Percentiles rank a stretch among this genome's conserved stretches.
Evolutionary conservation across 1,140 invertebrate genomes (phyloP).

Genomic region (Copidosoma floridanum): DNA sequence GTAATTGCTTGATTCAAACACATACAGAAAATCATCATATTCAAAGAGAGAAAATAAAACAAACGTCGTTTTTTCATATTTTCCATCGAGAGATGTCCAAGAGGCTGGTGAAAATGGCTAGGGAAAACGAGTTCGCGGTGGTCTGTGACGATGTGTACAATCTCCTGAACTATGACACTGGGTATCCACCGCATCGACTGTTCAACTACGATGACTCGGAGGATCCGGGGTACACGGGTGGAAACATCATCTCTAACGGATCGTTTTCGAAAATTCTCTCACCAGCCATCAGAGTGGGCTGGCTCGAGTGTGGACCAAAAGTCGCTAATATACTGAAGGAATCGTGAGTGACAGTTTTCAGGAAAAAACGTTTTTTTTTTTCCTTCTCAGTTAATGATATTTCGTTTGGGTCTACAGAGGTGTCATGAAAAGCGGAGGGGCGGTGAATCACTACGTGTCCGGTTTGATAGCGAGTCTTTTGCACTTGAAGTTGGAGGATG

Average conservation of each 20-base stretch:
- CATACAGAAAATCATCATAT: neutral
- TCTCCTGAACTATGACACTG: constrained; percentile 59
- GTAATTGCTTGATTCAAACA: too few species aligned
- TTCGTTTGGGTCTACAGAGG: constrained; percentile 56
- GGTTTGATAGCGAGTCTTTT: constrained; percentile 60
- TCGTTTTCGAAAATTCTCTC: constrained; percentile 69
- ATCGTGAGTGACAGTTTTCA: too few species aligned
- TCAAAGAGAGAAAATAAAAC: neutral
- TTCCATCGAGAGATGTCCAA: constrained; percentile 50
- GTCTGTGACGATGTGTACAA: constrained; percentile 70
- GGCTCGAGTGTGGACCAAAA: constrained; percentile 62
- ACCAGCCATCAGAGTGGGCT: constrained; percentile 65
- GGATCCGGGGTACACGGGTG: constrained; percentile 50
- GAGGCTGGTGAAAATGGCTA: constrained; percentile 58
- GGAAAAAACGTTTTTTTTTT: too few species aligned
- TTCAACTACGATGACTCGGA: constrained; percentile 57
- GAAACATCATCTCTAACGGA: constrained; percentile 66
- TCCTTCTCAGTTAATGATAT: neutral
- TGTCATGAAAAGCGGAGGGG: constrained; percentile 60
- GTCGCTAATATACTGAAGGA: constrained; percentile 50
- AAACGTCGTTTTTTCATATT: constrained; percentile 12
- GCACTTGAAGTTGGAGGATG: constrained; percentile 55
- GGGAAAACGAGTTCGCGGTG: constrained; percentile 60
- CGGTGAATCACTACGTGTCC: constrained; percentile 63
- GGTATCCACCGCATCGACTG: constrained; percentile 55